Evolutionary conservation across 2,113 vertebrate species (phyloP), one percentile per base, ranked within the genome.

Genomic region (Ailuropoda melanoleuca): DNA sequence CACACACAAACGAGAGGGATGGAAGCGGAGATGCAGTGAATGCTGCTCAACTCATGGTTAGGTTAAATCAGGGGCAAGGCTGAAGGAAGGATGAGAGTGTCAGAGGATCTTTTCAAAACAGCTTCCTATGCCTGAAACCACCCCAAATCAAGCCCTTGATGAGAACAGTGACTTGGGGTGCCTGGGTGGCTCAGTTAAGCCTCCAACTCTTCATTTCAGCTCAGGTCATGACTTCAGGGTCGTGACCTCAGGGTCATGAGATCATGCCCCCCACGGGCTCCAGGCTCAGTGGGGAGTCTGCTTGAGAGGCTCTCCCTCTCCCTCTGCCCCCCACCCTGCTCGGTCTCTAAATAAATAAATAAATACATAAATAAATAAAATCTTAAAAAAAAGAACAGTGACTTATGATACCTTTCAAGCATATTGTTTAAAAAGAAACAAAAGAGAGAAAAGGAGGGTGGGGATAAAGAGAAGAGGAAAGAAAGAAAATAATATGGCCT

Each of bases 101-200:
- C 75, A 95, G 60, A n/a, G 7, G 55, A 93, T 93, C 86, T 60
- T 96, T 55, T 70, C 34, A 85, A 96, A 92, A 66, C 70, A 87
- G 26, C 81, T 91, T 77, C 17, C 15, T 82, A 10, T 34, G 64
- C 43, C 56, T 81, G 56, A 89, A 82, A 62, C 56, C 37, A 89
- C 24, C 24, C 66, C 3, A 26, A 68, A 95, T 26, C 17, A 56
- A 92, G 70, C 39, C 10, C 8, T 18, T 39, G n/a, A 64, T 74
- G 88, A 81, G 37, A 94, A 56, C 11, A 90, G 46, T 77, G 80
- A 95, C 58, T 53, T 86, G 4, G 34, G 34, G n/a, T 1, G 14
- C n/a, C 34, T 19, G 3, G 66, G 34, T 68, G 34, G 66, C 66
- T 68, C n/a, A 37, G n/a, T 68, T 37, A 68, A 68, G n/a, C 14